Base-by-base conservation (phyloP, 2,113 vertebrate species). In the Meleagris gallopavo region DNA sequence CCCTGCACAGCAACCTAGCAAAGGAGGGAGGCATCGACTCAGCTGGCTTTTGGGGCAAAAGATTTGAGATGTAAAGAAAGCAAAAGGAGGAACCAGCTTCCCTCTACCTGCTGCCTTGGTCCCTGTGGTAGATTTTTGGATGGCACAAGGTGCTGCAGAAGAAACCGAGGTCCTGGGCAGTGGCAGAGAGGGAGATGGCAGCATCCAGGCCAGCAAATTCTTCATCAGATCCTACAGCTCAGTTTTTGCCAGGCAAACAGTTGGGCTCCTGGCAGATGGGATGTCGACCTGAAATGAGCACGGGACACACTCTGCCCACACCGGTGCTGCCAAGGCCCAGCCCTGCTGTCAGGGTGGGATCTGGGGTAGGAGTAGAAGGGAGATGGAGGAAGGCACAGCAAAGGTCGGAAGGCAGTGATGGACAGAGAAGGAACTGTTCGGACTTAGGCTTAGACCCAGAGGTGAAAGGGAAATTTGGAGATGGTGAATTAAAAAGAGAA, bases 201-300 rank as follows among this genome's bases (percentile, higher is more conserved):
- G 52, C 73, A 70, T 91, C 50, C 46, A 88, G 69, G 73, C 65
- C 83, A 32, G 3, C 22, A 89, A 80, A 93, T 78, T 88, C 83
- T 79, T 88, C 60, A 90, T 88, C 57, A 77, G 83, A 81, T 83
- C 83, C 79, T 0, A 2, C 75, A 61, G 46, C 65, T 86, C 52
- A 34, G 6, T 69, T 94, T 95, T 67, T 94, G 82, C 91, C 95
- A 95, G 64, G 75, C 0, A 1, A 94, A 15, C 91, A 85, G 79
- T 89, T 81, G 87, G 93, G 69, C 48, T 92, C 69, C 86, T 95
- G 95, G 95, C 80, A 95, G 62, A 54, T 1, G 4, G 83, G 70
- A 57, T 5, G 2, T 0, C 29, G 13, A 85, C 90, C 90, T 91
- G 90, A 90, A 94, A 76, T 6, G 4, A 96, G 88, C 88, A 92